A percentile compares a stretch with the other conserved stretches of the same genome.
phyloP scores from a whole-genome alignment of 1,140 invertebrate genomes.

The Popillia japonica region DNA sequence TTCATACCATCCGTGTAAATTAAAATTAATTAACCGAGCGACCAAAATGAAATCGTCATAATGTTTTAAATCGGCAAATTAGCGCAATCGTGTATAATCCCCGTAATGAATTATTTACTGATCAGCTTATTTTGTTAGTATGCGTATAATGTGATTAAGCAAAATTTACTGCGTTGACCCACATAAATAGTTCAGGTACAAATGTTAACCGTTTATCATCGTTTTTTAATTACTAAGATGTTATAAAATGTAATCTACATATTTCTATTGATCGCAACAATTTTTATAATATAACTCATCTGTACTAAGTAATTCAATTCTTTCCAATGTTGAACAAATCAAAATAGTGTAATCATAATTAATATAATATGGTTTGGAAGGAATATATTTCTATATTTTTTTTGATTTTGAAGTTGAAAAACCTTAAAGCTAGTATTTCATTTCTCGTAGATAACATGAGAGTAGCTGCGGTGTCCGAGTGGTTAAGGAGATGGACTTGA shows the following conservation, averaged over 20 bases:
- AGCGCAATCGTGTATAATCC: not conserved
- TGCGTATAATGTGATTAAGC: constrained; percentile 19
- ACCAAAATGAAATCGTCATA: constrained; percentile 7
- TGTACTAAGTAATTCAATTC: too few relatives aligned
- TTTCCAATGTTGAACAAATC: too few relatives aligned
- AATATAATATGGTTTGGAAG: too few relatives aligned
- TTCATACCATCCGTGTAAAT: not conserved
- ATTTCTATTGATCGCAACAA: too few relatives aligned
- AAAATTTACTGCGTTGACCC: constrained; percentile 7
- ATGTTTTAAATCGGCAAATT: constrained; percentile 21
- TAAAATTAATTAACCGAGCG: constrained; percentile 19
- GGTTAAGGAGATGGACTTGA: constrained; percentile 84
- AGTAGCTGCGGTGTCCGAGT: constrained; percentile 65
- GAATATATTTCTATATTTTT: too few relatives aligned
- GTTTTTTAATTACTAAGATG: too few relatives aligned
- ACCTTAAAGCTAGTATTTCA: not conserved
- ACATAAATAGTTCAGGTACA: not conserved
- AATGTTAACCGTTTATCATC: too few relatives aligned
- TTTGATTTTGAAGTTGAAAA: too few relatives aligned
- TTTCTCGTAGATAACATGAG: not conserved
- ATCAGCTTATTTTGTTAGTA: constrained; percentile 22
- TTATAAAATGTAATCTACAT: too few relatives aligned
- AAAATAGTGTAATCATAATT: too few relatives aligned
- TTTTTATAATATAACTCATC: too few relatives aligned
- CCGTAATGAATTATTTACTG: constrained; percentile 17